Conservation (phyloP, 2,888 invertebrate genomes). For the Myathropa florea region DNA sequence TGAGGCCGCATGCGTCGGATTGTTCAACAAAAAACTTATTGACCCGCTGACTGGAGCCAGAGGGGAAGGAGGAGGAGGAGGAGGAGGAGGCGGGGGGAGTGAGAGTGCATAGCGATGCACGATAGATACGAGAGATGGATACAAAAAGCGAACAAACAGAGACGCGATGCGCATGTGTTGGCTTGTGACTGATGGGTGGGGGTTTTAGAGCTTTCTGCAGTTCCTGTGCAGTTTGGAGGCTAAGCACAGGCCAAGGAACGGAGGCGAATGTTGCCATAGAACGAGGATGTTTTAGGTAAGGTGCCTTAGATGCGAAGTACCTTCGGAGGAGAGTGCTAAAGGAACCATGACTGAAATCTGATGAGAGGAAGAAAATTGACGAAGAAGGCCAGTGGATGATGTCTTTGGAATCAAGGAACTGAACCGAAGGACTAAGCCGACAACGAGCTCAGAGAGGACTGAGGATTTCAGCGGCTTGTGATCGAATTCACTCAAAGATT, state of each 20-base stretch:
- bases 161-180: slow-evolving; percentile 57
- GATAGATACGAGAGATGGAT: slow-evolving; percentile 26
- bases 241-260: neutral
- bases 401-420: too few species aligned
- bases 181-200: neutral
- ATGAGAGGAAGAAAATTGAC: too few species aligned
- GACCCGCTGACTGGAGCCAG: slow-evolving; percentile 10
- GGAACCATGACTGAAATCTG: neutral
- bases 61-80: neutral
- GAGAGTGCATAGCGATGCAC: slow-evolving; percentile 63
- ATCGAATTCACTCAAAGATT: too few species aligned
- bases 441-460: too few species aligned
- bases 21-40: slow-evolving; percentile 68
- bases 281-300: neutral
- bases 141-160: slow-evolving; percentile 32
- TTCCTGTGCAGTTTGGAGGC: slow-evolving; percentile 11
- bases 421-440: too few species aligned
- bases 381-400: neutral
- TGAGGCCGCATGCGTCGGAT: slow-evolving; percentile 64
- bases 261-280: slow-evolving; percentile 49
- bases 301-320: neutral
- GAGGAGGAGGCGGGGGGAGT: neutral
- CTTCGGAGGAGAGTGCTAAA: neutral
- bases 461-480: too few species aligned
- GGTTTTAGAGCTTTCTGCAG: neutral